These are phyloP conservation scores for Dioctria linearis DNA, from an alignment of 2,888 invertebrate genomes.

Conservation along the genomic window DNA sequence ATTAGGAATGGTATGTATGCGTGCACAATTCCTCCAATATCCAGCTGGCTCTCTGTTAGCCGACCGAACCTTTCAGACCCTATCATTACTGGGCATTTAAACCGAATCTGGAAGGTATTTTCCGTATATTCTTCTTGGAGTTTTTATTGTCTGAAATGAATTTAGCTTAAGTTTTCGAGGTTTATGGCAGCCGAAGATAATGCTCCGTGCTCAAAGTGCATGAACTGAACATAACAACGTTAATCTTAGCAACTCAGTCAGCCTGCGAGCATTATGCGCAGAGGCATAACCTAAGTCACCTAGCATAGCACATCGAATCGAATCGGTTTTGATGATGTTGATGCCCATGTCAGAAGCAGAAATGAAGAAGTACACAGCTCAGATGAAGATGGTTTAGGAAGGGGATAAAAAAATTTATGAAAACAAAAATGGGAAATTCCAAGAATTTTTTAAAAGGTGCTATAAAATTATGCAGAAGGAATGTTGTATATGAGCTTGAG, in stretches of 20 bases:
- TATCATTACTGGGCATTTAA: constrained; percentile 54
- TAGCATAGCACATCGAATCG: constrained; percentile 45
- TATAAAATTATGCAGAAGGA: too few relatives aligned
- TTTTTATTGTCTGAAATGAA: constrained; percentile 40
- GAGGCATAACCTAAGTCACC: not conserved
- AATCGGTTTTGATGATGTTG: constrained; percentile 18
- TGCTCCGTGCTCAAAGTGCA: constrained; percentile 13
- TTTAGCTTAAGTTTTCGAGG: constrained; percentile 30
- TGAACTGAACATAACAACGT: constrained; percentile 13
- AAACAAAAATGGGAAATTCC: not conserved
- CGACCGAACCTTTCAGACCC: constrained; percentile 53
- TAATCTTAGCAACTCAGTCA: not conserved
- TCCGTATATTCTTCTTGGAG: constrained; percentile 27
- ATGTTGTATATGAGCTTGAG: too few relatives aligned
- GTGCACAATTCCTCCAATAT: constrained; percentile 7
- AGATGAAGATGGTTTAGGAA: not conserved
- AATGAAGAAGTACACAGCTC: constrained; percentile 6
- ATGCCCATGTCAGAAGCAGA: constrained; percentile 39
- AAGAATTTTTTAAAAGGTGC: too few relatives aligned
- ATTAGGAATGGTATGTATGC: constrained; percentile 52
- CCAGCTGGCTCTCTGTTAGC: constrained; percentile 15
- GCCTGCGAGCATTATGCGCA: too few relatives aligned
- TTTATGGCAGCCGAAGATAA: constrained; percentile 52
- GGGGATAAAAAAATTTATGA: constrained; percentile 9
- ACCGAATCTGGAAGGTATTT: constrained; percentile 45